Conservation (phyloP, 2,888 invertebrate species). For the Eretmocerus hayati region DNA sequence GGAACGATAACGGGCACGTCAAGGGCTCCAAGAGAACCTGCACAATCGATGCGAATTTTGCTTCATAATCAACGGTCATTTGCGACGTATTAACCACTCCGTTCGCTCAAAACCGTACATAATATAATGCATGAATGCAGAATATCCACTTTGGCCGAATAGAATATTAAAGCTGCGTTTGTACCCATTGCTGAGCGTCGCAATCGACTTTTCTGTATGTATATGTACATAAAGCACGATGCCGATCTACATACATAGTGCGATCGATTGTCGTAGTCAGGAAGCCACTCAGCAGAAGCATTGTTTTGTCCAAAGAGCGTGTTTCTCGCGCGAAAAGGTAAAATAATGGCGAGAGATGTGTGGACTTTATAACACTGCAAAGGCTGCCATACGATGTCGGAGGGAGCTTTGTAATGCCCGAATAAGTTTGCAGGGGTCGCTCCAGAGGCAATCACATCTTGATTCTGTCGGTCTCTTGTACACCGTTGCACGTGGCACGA, state of each 20-base stretch:
- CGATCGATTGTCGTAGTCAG: constrained; percentile 3
- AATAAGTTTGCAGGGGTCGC: constrained; percentile 5
- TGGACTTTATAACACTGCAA: too few relatives aligned
- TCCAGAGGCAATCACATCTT: constrained; percentile 1
- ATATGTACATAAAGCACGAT: constrained; percentile 9
- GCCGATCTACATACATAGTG: not conserved
- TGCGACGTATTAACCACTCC: constrained; percentile 3
- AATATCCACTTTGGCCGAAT: not conserved
- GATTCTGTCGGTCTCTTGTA: constrained; percentile 4
- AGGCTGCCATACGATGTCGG: not conserved
- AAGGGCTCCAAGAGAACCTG: not conserved
- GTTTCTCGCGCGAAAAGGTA: not conserved
- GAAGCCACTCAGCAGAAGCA: not conserved
- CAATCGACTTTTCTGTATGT: too few relatives aligned
- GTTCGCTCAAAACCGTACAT: not conserved
- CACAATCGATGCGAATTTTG: constrained; percentile 7
- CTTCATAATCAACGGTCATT: constrained; percentile 15
- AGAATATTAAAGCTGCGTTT: not conserved
- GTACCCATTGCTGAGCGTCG: too few relatives aligned
- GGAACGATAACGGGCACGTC: not conserved
- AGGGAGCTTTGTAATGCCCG: not conserved
- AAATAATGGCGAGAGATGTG: constrained; percentile 5
- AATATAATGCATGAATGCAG: not conserved
- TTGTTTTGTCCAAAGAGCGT: not conserved
- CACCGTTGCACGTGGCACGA: not conserved